Evolutionary conservation across 2,888 invertebrate species (phyloP), one percentile per base, ranked within the genome.

Genomic region (Polydrusus cervinus): DNA sequence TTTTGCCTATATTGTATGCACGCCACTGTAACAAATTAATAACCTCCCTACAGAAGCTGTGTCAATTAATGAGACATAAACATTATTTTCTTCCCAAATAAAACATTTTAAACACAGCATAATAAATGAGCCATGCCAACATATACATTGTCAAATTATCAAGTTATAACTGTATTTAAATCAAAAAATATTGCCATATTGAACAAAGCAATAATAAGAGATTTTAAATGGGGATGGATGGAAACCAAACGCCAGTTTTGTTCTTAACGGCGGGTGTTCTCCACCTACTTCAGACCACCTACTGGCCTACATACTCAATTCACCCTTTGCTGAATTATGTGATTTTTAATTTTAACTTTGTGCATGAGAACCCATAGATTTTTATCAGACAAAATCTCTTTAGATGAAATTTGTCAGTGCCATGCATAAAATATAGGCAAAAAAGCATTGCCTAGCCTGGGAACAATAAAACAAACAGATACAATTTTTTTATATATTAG

Each of bases 281-380:
- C 75, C 75, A 75, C 75, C 71, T 71, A 70, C 70, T 75, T 71
- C 20, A 14, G 75, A 75, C 75, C 75, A 75, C 75, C 75, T 71
- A 75, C 25, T 75, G 71, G 51, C 75, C 75, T 67, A 75, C 45
- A 75, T 49, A 49, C 38, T 34, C 65, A 25, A 64, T 66, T 55
- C 74, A 62, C 75, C 75, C 71, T 57, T 75, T 66, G 25, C 60
- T 65, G 60, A 18, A 38, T 57, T 65, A 61, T 20, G 49, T 68
- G 62, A 53, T 62, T 47, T 53, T 45, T 20, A 7, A 34, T 47
- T 53, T 45, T 20, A 7, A 34, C 9, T 67, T 67, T 3, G 67
- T 51, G 38, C 60, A 66, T 66, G 13, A 49, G 18, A 65, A 25
- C n/a, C 13, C 14, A 40, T 64, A 71, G 71, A 71, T 14, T 40